phyloP scores from a whole-genome alignment of 2,797 vertebrate species.

The Chromobotia macracanthus region DNA sequence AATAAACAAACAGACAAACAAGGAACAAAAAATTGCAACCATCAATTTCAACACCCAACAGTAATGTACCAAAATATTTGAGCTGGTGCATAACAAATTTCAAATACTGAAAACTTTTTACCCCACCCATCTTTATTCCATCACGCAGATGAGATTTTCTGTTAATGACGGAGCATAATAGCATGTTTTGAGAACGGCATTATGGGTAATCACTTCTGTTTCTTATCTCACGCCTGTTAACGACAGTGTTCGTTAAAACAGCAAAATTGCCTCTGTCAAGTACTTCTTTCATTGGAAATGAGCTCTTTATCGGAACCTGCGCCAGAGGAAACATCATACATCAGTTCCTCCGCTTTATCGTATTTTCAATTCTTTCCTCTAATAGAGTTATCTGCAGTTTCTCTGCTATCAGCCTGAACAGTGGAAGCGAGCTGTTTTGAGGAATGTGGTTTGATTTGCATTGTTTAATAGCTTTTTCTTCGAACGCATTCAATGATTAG shows the following conservation, averaged over 20 bases:
- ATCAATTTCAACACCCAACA: not conserved
- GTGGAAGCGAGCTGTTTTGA: conserved; percentile 64
- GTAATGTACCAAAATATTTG: not conserved
- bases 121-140: conserved; percentile 18
- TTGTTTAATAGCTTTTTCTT: conserved; percentile 76
- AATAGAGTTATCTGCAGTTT: conserved; percentile 57
- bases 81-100: not conserved
- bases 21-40: not conserved
- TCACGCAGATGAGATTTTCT: conserved; percentile 29
- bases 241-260: conserved; percentile 61
- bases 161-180: conserved; percentile 36
- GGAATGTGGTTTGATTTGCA: conserved; percentile 82
- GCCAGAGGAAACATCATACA: conserved; percentile 53
- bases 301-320: conserved; percentile 59
- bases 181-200: conserved; percentile 31
- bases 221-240: conserved; percentile 54
- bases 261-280: conserved; percentile 61
- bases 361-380: conserved; percentile 55
- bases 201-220: conserved; percentile 49
- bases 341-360: conserved; percentile 53
- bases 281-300: conserved; percentile 59
- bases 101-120: not conserved
- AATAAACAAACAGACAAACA: conserved; percentile 13
- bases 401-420: conserved; percentile 51
- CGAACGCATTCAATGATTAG: conserved; percentile 81